phyloP scores from a whole-genome alignment of 2,113 vertebrate genomes.

The Myotis lucifugus region DNA sequence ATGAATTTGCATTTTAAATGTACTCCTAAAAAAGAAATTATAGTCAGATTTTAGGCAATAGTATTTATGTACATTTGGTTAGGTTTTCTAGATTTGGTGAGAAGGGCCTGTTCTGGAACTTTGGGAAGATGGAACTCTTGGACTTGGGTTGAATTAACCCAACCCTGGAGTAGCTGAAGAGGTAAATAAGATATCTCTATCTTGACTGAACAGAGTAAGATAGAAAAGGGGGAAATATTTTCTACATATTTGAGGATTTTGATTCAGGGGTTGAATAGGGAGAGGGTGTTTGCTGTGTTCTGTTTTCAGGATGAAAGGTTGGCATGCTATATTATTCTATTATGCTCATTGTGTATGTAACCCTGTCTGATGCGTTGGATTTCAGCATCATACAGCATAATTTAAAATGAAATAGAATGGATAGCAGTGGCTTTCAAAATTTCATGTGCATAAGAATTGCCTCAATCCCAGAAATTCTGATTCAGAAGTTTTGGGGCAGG shows the following conservation, averaged over 20 bases:
- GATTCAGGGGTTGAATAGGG: background rate
- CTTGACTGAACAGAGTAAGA: background rate
- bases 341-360: background rate
- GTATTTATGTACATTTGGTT: background rate
- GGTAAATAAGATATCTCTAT: background rate
- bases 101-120: background rate
- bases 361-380: background rate
- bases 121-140: background rate
- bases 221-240: background rate
- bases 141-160: background rate
- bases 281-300: background rate
- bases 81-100: background rate
- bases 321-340: background rate
- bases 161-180: background rate
- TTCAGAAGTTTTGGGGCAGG: background rate
- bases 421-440: background rate
- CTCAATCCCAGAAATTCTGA: background rate
- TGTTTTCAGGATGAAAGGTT: background rate
- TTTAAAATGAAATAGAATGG: background rate
- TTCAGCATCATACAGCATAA: background rate
- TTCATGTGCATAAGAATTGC: background rate
- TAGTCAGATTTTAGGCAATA: background rate
- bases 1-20: constrained; percentile 10
- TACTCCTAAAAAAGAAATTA: constrained; percentile 31
- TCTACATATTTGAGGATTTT: background rate